Evolutionary conservation across 1,140 invertebrate species (phyloP).

Genomic region (Diuraphis noxia): DNA sequence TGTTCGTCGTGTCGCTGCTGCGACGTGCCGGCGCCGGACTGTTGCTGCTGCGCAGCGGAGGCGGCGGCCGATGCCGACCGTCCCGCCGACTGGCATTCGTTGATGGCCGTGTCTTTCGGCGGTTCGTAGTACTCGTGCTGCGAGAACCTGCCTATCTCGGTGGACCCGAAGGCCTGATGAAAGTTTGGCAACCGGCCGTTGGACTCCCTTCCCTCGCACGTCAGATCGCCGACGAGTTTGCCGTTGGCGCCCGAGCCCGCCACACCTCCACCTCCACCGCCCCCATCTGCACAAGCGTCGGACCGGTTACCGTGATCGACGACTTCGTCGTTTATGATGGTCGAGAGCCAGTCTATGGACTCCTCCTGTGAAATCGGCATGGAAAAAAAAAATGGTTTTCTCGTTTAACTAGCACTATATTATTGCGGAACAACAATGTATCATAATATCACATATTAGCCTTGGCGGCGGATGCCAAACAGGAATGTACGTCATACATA

Average conservation of each 20-base stretch:
- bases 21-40: neutral
- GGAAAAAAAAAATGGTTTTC: neutral
- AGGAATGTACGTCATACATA: neutral
- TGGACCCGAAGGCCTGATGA: conserved; percentile 76
- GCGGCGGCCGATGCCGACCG: neutral
- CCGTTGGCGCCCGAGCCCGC: neutral
- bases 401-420: neutral
- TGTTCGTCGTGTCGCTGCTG: conserved; percentile 12
- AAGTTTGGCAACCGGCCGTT: conserved; percentile 69
- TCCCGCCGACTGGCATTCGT: conserved; percentile 7
- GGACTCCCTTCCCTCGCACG: conserved; percentile 47
- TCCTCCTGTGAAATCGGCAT: conserved; percentile 18
- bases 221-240: neutral
- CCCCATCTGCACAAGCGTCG: neutral
- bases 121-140: conserved; percentile 63
- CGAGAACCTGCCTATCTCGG: conserved; percentile 74
- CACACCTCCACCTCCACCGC: neutral
- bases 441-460: too few species aligned
- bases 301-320: neutral
- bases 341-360: conserved; percentile 43
- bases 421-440: neutral
- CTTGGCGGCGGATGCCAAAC: neutral
- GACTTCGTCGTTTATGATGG: conserved; percentile 37
- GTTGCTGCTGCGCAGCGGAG: too few species aligned
- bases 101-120: conserved; percentile 54